Evolutionary conservation across 2,113 vertebrate species (phyloP).

Genomic region (Glaucidium brasilianum): DNA sequence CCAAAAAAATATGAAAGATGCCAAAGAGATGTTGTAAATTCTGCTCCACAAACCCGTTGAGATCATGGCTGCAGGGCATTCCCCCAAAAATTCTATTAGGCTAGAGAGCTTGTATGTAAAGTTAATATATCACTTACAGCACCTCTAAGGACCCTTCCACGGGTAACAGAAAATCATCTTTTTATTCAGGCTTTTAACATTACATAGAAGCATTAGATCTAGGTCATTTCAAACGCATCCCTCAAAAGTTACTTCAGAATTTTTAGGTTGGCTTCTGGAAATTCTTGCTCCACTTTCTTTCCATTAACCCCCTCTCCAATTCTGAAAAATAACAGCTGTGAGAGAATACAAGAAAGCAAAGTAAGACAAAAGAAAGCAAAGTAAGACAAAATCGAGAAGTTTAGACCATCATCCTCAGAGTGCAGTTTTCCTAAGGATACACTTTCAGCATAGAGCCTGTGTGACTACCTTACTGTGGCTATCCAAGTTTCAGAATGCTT

Average conservation of each 20-base stretch:
- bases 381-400: background rate
- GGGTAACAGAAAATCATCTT: background rate
- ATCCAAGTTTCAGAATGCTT: background rate
- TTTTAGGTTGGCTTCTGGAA: background rate
- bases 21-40: background rate
- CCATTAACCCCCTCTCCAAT: background rate
- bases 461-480: background rate
- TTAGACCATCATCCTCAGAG: background rate
- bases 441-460: background rate
- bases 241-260: background rate
- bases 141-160: background rate
- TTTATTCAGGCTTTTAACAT: background rate
- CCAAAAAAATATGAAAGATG: background rate
- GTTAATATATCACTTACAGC: background rate
- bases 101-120: background rate
- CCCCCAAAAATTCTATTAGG: background rate
- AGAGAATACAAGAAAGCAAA: background rate
- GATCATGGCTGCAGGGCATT: background rate
- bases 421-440: background rate
- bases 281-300: background rate
- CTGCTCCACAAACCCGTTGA: background rate
- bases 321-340: background rate
- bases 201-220: background rate
- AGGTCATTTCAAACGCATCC: background rate
- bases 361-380: background rate